These are phyloP conservation scores for Irena cyanogastra DNA, from an alignment of 2,113 vertebrate species.

Conservation along the genomic window DNA sequence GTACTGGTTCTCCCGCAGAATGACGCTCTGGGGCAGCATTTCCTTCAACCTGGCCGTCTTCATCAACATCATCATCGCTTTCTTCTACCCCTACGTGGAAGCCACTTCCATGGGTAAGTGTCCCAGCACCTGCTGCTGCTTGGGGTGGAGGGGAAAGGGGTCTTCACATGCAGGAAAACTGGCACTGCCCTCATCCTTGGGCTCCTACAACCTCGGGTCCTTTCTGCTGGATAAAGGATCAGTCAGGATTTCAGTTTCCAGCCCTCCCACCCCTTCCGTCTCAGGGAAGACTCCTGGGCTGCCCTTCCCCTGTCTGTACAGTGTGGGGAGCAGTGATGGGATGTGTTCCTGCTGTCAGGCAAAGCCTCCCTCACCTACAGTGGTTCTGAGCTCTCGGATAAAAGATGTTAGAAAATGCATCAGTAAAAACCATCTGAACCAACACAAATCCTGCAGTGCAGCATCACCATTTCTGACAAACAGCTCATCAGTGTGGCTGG, in stretches of 20 bases:
- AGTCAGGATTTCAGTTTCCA: neutral
- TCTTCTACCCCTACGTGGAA: slow-evolving; percentile 92
- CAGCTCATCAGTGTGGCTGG: neutral
- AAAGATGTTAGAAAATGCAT: neutral
- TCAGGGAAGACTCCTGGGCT: neutral
- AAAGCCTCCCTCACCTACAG: neutral
- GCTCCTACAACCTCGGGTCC: neutral
- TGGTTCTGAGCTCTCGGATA: neutral
- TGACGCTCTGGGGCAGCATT: slow-evolving; percentile 95
- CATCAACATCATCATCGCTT: slow-evolving; percentile 97
- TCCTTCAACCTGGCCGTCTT: slow-evolving; percentile 98
- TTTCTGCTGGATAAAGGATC: neutral
- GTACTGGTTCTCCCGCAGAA: slow-evolving; percentile 96
- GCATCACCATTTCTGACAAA: neutral
- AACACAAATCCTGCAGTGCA: neutral
- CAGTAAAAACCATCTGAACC: neutral
- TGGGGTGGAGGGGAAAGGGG: neutral
- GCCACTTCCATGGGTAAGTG: slow-evolving; percentile 81
- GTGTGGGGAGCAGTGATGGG: neutral
- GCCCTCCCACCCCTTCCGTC: neutral
- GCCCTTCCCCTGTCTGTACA: neutral
- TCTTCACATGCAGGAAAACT: neutral
- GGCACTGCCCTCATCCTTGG: neutral
- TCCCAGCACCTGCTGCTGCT: neutral
- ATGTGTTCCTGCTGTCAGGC: neutral